Percentiles rank a stretch among this genome's conserved stretches.
These are phyloP conservation scores for Elanus axillaris DNA, from an alignment of 2,113 vertebrate genomes.

Conservation along the genomic window DNA sequence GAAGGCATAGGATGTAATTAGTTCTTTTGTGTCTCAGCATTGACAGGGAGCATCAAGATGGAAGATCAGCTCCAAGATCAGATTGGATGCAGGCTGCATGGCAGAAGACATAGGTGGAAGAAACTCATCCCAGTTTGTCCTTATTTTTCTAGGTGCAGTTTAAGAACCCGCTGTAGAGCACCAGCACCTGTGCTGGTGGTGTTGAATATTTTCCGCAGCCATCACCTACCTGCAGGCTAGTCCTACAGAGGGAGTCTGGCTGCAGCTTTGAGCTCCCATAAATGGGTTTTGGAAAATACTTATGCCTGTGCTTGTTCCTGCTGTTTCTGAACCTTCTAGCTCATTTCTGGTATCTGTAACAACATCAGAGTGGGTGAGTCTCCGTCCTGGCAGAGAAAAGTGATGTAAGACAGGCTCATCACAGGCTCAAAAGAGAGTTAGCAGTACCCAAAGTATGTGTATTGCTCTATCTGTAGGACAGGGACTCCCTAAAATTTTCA, in stretches of 20 bases:
- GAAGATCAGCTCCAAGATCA: background rate
- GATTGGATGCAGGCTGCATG: background rate
- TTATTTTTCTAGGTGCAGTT: background rate
- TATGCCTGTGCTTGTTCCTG: background rate
- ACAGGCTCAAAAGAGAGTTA: background rate
- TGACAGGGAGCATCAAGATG: background rate
- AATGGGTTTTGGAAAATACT: background rate
- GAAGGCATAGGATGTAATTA: background rate
- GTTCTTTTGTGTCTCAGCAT: background rate
- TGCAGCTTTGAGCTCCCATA: background rate
- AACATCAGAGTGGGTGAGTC: background rate
- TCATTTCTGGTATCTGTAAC: background rate
- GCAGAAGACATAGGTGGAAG: background rate
- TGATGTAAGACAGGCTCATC: background rate
- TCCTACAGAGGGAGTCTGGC: background rate
- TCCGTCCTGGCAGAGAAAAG: background rate
- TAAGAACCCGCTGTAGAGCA: background rate
- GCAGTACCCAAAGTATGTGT: background rate
- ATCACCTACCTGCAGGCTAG: background rate
- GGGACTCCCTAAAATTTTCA: background rate
- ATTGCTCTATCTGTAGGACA: background rate
- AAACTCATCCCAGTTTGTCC: background rate
- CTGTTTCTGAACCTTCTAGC: background rate
- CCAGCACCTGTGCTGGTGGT: background rate
- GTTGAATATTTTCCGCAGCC: background rate